Evolutionary conservation across 2,888 invertebrate species (phyloP), one percentile per base, ranked within the genome.

Genomic region (Caprella mutica): DNA sequence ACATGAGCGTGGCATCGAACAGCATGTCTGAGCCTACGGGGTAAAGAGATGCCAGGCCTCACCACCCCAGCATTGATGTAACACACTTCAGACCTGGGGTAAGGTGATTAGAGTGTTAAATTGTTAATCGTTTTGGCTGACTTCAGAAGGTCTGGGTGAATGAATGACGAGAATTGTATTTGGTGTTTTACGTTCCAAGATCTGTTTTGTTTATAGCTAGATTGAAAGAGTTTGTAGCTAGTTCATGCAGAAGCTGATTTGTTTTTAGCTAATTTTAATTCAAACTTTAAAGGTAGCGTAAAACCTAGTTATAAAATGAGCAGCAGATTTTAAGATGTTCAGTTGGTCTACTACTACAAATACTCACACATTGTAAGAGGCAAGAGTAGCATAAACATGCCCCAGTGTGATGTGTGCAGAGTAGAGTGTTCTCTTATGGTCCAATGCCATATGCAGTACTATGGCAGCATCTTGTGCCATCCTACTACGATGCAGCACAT

Each of bases 401-500:
- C 81, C 86, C 14, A 87, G 73, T 3, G 82, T 80, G 67, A 84
- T 81, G 70, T 84, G 81, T 65, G 78, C 79, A 42, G 77, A 72
- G 2, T 80, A 74, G 67, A 78, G 77, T 19, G 76, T 73, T 0
- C 81, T 80, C 42, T 81, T 80, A 67, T 85, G 81, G 68, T 85
- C 84, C 12, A 84, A 77, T 0, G 86, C 84, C 17, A 83, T 81
- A 67, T 81, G 80, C 0, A 86, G 75, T 44, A 87, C 77, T 60
- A 82, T 78, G 1, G 82, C 78, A 0, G 86, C 86, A 71, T 87
- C 86, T 61, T 81, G 80, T 1, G 81, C 78, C 67, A 78, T 77
- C 63, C 77, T 76, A 48, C 82, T 79, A 44, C 82, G 79, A 68
- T 85, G 85, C 14, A 88, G 74, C 65, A 86, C 77, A 42, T 83